Evolutionary conservation across 2,888 invertebrate species (phyloP).

Genomic region (Patella pellucida): DNA sequence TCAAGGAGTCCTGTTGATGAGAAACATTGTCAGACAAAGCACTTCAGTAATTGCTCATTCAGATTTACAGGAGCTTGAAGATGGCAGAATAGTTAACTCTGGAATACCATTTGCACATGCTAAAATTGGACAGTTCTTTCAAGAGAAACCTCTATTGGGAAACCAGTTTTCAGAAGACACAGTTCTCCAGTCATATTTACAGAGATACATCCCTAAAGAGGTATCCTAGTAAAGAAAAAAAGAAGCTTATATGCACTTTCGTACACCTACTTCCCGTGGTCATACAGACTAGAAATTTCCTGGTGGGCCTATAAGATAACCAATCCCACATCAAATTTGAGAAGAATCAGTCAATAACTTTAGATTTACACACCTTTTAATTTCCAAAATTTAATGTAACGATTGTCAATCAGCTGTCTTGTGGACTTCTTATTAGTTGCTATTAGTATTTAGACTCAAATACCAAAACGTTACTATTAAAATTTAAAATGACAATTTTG

Average conservation of each 20-base stretch:
- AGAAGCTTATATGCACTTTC: too few species aligned
- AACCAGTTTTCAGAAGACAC: slow-evolving; percentile 71
- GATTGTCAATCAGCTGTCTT: too few species aligned
- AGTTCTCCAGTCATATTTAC: slow-evolving; percentile 67
- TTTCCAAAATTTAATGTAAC: too few species aligned
- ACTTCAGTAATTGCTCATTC: not conserved
- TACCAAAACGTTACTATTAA: too few species aligned
- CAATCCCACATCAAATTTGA: too few species aligned
- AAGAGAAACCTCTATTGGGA: slow-evolving; percentile 67
- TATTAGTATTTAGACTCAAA: too few species aligned
- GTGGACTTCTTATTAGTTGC: too few species aligned
- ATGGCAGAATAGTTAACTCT: not conserved
- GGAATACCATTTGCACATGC: slow-evolving; percentile 50
- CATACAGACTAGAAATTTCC: too few species aligned
- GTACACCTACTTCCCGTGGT: not conserved
- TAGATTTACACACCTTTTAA: too few species aligned
- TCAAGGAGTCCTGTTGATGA: not conserved
- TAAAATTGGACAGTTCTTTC: slow-evolving; percentile 68
- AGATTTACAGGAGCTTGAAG: slow-evolving; percentile 15
- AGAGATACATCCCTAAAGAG: slow-evolving; percentile 66
- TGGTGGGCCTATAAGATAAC: too few species aligned
- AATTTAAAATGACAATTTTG: too few species aligned
- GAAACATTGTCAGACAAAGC: not conserved
- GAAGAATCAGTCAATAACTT: too few species aligned
- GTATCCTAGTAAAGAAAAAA: slow-evolving; percentile 50